Evolutionary conservation across 2,113 vertebrate genomes (phyloP).

Genomic region (Pseudopipra pipra): DNA sequence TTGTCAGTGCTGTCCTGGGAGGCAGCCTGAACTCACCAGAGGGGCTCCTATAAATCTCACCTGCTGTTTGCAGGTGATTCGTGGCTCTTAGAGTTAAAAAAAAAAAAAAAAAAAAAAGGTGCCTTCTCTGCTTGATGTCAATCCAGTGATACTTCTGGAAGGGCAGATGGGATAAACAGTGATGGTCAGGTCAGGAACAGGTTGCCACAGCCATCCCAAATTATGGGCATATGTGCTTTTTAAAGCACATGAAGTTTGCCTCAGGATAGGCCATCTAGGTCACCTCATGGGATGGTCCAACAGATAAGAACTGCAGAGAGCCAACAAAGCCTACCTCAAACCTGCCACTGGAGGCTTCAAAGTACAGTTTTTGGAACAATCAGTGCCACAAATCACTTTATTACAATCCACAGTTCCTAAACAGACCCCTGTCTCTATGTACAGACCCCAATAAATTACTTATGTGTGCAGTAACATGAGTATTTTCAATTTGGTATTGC

Average conservation of each 20-base stretch:
- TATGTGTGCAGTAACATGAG: conserved; percentile 30
- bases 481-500: conserved; percentile 37
- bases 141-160: not conserved
- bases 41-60: not conserved
- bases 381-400: not conserved
- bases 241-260: not conserved
- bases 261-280: not conserved
- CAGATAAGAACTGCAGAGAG: not conserved
- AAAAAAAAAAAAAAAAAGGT: not conserved
- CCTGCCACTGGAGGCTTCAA: not conserved
- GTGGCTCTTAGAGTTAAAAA: not conserved
- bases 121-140: not conserved
- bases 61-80: not conserved
- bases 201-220: not conserved
- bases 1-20: not conserved
- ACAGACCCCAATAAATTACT: conserved; percentile 14
- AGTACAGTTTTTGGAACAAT: not conserved
- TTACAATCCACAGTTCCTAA: not conserved
- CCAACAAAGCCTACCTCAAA: not conserved
- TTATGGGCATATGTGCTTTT: not conserved
- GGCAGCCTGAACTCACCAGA: not conserved
- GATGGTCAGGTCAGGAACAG: not conserved
- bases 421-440: not conserved
- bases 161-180: not conserved
- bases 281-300: not conserved